Evolutionary conservation across 2,888 invertebrate genomes (phyloP).

Genomic region (Drosophila mettleri): DNA sequence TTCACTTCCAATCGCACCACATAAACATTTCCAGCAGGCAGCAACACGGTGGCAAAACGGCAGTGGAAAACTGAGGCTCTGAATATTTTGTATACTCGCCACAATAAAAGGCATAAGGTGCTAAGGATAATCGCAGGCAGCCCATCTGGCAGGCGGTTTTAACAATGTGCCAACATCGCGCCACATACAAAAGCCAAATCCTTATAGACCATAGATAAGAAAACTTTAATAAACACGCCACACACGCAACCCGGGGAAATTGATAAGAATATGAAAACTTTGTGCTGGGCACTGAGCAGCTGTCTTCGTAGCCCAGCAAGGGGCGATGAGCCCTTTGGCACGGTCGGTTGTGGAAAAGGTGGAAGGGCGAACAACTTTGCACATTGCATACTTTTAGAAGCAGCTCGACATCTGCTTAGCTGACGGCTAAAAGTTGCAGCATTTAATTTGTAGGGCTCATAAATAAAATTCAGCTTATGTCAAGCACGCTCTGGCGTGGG

Average conservation of each 20-base stretch:
- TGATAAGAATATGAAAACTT: constrained; percentile 78
- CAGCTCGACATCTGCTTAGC: constrained; percentile 30
- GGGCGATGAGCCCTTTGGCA: neutral
- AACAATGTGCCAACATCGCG: constrained; percentile 74
- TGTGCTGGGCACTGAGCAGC: constrained; percentile 61
- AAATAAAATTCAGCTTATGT: constrained; percentile 57
- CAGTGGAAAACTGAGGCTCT: constrained; percentile 21
- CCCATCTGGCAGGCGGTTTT: constrained; percentile 41
- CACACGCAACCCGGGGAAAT: constrained; percentile 77
- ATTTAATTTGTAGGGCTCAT: constrained; percentile 69
- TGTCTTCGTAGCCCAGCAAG: constrained; percentile 19
- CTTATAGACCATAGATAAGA: constrained; percentile 76
- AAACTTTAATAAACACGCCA: constrained; percentile 80
- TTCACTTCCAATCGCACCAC: constrained; percentile 79
- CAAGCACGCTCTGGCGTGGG: constrained; percentile 17
- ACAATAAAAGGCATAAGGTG: constrained; percentile 62
- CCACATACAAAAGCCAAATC: constrained; percentile 57
- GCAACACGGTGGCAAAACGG: constrained; percentile 15
- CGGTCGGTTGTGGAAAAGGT: constrained; percentile 1
- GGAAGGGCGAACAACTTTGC: constrained; percentile 47
- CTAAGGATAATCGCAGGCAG: constrained; percentile 24
- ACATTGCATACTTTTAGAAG: constrained; percentile 53
- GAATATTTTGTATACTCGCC: constrained; percentile 65
- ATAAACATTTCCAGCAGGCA: constrained; percentile 60
- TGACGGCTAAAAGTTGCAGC: constrained; percentile 57